phyloP scores from a whole-genome alignment of 2,113 vertebrate species.

The Mellivora capensis region DNA sequence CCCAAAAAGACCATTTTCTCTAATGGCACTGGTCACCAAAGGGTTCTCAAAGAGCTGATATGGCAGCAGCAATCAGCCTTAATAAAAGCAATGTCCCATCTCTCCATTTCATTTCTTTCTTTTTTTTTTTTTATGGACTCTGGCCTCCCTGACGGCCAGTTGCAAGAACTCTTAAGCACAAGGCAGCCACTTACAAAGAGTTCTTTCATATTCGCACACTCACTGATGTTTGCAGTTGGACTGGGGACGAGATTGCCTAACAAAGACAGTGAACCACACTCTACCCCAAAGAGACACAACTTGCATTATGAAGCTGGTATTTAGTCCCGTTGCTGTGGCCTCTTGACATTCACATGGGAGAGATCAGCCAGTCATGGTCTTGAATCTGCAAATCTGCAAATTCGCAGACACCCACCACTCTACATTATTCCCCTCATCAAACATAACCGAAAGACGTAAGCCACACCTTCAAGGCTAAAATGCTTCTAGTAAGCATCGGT shows the following conservation, averaged over 20 bases:
- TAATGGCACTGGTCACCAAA: background rate
- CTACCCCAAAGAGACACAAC: background rate
- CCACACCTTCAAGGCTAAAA: background rate
- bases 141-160: slow-evolving; percentile 36
- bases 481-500: background rate
- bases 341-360: slow-evolving; percentile 12
- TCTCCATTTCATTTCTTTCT: slow-evolving; percentile 47
- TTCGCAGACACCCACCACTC: background rate
- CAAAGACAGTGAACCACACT: slow-evolving; percentile 32
- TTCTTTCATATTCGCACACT: slow-evolving; percentile 57
- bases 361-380: background rate
- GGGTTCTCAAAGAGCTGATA: slow-evolving; percentile 32
- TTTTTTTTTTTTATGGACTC: slow-evolving; percentile 50
- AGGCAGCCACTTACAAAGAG: slow-evolving; percentile 54
- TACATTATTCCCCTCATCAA: background rate
- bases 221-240: slow-evolving; percentile 35
- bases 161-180: slow-evolving; percentile 51
- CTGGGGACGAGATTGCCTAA: background rate
- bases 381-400: background rate
- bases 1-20: slow-evolving; percentile 45
- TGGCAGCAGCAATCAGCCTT: background rate
- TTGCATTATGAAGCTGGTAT: slow-evolving; percentile 8
- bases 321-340: background rate
- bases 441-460: background rate
- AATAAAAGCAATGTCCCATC: slow-evolving; percentile 38